Evolutionary conservation across 2,113 vertebrate genomes (phyloP).

Genomic region (Elgaria multicarinata): DNA sequence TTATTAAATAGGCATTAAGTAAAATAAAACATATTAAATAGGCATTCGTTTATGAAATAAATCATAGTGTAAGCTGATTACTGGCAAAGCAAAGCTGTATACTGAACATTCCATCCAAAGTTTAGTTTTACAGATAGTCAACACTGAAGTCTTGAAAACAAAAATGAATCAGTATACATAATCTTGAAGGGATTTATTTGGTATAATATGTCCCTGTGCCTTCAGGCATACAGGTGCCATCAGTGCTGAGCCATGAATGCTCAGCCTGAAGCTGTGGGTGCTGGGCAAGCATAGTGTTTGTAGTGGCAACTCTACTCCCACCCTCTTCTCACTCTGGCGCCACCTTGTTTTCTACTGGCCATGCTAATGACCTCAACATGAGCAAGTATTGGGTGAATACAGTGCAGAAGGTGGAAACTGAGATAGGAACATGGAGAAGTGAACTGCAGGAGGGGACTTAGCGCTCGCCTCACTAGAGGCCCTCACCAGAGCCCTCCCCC

Average conservation of each 20-base stretch:
- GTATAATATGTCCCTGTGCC: neutral
- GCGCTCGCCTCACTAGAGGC: too few relatives aligned
- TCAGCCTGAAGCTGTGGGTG: neutral
- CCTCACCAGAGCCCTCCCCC: too few relatives aligned
- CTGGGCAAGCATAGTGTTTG: neutral
- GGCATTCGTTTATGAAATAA: neutral
- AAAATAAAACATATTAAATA: neutral
- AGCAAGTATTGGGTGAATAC: neutral
- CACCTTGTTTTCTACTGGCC: too few relatives aligned
- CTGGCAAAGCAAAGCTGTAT: neutral
- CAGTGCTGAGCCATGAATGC: neutral
- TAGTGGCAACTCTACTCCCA: neutral
- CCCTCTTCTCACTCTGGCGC: neutral
- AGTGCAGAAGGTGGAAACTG: neutral
- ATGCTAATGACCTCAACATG: neutral
- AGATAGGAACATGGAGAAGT: neutral
- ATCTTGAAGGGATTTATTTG: neutral
- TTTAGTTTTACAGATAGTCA: neutral
- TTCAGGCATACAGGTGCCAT: neutral
- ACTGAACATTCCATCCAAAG: constrained; percentile 11
- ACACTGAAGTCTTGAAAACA: neutral
- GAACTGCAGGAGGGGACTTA: neutral
- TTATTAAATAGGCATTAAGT: constrained; percentile 9
- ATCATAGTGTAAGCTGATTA: neutral
- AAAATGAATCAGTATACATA: neutral